Evolutionary conservation across 2,888 invertebrate genomes (phyloP).

Genomic region (Chymomyza fuscimana): DNA sequence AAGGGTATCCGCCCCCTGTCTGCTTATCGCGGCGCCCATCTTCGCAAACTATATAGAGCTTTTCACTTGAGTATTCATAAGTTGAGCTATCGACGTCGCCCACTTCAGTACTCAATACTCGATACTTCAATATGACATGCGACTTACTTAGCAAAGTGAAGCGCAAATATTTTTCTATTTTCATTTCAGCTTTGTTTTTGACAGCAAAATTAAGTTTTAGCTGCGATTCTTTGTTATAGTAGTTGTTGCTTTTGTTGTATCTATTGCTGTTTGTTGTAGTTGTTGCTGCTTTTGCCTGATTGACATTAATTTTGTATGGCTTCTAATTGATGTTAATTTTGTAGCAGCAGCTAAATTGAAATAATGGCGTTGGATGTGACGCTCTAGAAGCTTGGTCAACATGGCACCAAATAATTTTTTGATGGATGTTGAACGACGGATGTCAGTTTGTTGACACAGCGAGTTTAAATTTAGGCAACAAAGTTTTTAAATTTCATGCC

Average conservation of each 20-base stretch:
- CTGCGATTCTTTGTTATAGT: slow-evolving; percentile 10
- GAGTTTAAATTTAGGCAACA: not conserved
- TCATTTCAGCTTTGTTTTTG: slow-evolving; percentile 25
- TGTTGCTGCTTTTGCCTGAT: slow-evolving; percentile 41
- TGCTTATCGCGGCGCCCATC: not conserved
- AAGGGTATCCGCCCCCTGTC: not conserved
- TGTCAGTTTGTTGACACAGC: not conserved
- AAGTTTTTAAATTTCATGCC: not conserved
- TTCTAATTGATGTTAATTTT: slow-evolving; percentile 71
- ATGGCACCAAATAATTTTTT: slow-evolving; percentile 29
- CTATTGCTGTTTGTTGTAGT: slow-evolving; percentile 32
- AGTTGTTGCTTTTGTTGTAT: slow-evolving; percentile 36
- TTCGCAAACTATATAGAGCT: not conserved
- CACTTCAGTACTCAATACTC: slow-evolving; percentile 11
- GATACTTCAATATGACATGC: slow-evolving; percentile 27
- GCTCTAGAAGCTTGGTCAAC: not conserved
- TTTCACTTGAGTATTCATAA: slow-evolving; percentile 7
- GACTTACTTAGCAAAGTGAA: slow-evolving; percentile 59
- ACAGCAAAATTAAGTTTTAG: slow-evolving; percentile 42
- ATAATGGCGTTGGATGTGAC: not conserved
- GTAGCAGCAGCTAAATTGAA: not conserved
- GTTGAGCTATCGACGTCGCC: not conserved
- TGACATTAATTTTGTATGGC: slow-evolving; percentile 63
- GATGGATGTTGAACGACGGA: slow-evolving; percentile 45
- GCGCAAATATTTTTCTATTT: slow-evolving; percentile 53